Base-by-base conservation (phyloP, 1,140 invertebrate genomes). In the Cecropterus lyciades region DNA sequence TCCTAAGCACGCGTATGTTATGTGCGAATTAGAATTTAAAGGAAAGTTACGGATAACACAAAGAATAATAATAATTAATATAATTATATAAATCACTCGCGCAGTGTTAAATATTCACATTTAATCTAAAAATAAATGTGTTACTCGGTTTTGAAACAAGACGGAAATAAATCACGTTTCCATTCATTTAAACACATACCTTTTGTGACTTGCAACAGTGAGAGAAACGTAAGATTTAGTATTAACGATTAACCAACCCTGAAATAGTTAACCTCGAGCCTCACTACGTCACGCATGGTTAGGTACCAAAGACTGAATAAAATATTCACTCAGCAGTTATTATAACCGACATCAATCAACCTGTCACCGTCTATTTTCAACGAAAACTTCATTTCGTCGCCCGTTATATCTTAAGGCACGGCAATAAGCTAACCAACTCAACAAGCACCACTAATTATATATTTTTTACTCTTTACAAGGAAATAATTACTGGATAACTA, bases 281-380 rank as follows among this genome's bases (percentile, higher is more conserved):
- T 82, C 72, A 79, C 63, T 62, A 60, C 85, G 82, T 82, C 82
- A 85, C 82, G 82, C 80, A 84, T 81, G 67, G 37, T 37, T 42
- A 55, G 64, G 11, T 64, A 64, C 45, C 37, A 77, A 73, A 69
- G 72, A 68, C 63, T 79, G 70, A 81, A 88, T 88, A 84, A 87
- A 84, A 87, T 80, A 87, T 85, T 82, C 75, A 80, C 69, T 84
- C 74, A 78, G 65, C 70, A 65, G 80, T 85, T 84, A 85, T 79
- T 81, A 82, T 77, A 81, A 79, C 75, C 66, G 73, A 79, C 79
- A 89, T 87, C 80, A 80, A 87, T 87, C 85, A 84, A 83, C 66
- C 77, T 82, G 80, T 85, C 84, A 66, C 55, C 79, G 70, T 82
- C 73, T 85, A 84, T 84, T 85, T 87, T 79, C 71, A 76, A 83